Conservation (phyloP, 2,797 vertebrate species). For the Hozukius guyotensis region DNA sequence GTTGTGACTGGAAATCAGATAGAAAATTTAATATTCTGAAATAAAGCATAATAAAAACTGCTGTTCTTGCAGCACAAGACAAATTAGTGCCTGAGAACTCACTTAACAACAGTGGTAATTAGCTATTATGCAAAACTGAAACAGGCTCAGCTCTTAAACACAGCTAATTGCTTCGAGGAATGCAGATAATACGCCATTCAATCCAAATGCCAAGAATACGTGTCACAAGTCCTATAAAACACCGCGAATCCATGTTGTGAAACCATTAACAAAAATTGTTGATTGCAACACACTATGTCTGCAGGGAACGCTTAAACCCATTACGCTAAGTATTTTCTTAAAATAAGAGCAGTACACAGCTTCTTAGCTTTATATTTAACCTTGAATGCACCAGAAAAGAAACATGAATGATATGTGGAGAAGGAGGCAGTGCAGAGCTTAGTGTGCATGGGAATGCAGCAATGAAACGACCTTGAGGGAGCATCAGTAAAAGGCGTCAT, state of each 20-base stretch:
- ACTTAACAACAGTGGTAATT: slow-evolving; percentile 57
- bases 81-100: slow-evolving; percentile 44
- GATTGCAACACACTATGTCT: slow-evolving; percentile 7
- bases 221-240: slow-evolving; percentile 51
- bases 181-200: slow-evolving; percentile 58
- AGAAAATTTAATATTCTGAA: slow-evolving; percentile 5
- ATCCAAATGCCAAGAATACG: slow-evolving; percentile 40
- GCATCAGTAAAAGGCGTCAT: slow-evolving; percentile 78
- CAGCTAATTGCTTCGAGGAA: slow-evolving; percentile 64
- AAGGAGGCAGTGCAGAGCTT: background rate
- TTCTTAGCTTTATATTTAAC: slow-evolving; percentile 44
- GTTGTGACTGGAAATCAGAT: slow-evolving; percentile 35
- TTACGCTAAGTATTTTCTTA: background rate
- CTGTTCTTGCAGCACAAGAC: slow-evolving; percentile 5
- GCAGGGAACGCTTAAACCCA: background rate
- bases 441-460: slow-evolving; percentile 44
- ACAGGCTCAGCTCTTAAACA: slow-evolving; percentile 37
- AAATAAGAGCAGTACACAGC: slow-evolving; percentile 15
- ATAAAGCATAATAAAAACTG: slow-evolving; percentile 13
- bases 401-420: slow-evolving; percentile 26
- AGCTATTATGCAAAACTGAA: slow-evolving; percentile 41
- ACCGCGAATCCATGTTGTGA: slow-evolving; percentile 39
- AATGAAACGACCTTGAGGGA: slow-evolving; percentile 67
- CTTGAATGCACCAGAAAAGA: slow-evolving; percentile 47
- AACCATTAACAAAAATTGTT: slow-evolving; percentile 33